phyloP scores from a whole-genome alignment of 2,113 vertebrate genomes.

The Corythoichthys haematopterus region DNA sequence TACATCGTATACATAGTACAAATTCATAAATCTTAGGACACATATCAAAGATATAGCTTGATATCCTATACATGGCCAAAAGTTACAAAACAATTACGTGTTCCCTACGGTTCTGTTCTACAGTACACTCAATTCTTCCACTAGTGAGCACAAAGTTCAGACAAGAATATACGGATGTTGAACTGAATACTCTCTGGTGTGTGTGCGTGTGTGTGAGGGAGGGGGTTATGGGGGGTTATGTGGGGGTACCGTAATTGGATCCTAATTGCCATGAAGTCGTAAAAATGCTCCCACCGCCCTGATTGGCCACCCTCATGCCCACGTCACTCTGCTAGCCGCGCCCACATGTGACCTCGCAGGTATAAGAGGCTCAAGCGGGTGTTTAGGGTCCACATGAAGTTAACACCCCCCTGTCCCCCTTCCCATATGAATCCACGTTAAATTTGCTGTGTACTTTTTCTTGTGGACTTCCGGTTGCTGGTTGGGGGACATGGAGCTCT shows the following conservation, averaged over 20 bases:
- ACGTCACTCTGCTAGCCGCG: conserved; percentile 17
- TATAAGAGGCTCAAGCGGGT: conserved; percentile 49
- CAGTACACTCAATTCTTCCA: no score
- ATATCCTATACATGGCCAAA: no score
- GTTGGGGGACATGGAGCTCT: conserved; percentile 76
- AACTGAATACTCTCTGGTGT: no score
- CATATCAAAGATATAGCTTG: no score
- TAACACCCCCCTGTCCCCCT: conserved; percentile 1
- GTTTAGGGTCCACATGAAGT: conserved; percentile 30
- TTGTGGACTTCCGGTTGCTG: neutral
- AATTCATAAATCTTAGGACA: no score
- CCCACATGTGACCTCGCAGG: conserved; percentile 29
- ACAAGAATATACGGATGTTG: no score
- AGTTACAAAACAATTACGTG: no score
- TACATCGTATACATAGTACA: no score
- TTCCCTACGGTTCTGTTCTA: no score
- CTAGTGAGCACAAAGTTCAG: no score
- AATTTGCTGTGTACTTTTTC: neutral
- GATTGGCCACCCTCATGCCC: conserved; percentile 55
- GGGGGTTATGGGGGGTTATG: conserved; percentile 1
- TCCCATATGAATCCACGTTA: neutral
- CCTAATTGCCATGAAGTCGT: conserved; percentile 60
- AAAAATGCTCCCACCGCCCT: conserved; percentile 44
- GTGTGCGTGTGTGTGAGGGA: neutral
- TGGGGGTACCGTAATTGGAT: conserved; percentile 42